Evolutionary conservation across 2,797 vertebrate species (phyloP), one percentile per base, ranked within the genome.

Genomic region (Rachycentron canadum): DNA sequence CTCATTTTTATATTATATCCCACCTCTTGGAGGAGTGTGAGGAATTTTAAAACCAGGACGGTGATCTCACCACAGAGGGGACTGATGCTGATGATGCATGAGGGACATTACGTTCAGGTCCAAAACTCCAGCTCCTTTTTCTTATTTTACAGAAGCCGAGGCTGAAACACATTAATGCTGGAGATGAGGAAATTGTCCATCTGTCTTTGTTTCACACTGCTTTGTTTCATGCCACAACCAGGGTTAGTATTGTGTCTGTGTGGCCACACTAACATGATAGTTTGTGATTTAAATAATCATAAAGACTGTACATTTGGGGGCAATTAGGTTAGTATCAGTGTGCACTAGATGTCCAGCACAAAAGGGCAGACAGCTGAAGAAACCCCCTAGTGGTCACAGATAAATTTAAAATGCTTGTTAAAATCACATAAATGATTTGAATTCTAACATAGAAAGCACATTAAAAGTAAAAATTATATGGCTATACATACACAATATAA

Each of bases 51-150:
- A 88, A 88, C 72, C 86, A 87, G 81, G 77, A 76, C 67, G 63
- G 88, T 91, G 93, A 92, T 88, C 91, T 93, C 91, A 92, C 86
- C 88, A 68, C 75, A 52, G 87, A 89, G 82, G 67, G 83, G 73
- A 87, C 84, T 74, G 81, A 89, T 83, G 88, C 65, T 90, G 90
- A 93, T 88, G 86, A 91, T 85, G 80, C 92, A 91, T 86, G 72
- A 85, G 93, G 93, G 92, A 93, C 86, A 82, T 93, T 89, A 92
- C 84, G 89, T 93, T 84, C 73, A 81, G 73, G 83, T 88, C 84
- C 88, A 89, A 94, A 90, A 91, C 79, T 84, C 71, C 84, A 64
- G 78, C 69, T 89, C 88, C 61, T 85, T 82, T 81, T 69, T 91
- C 83, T 85, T 74, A 80, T 85, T 86, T 90, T 88, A 88, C 89